Evolutionary conservation across 92 coral and sea anemone genomes (phyloP).

Genomic region (Parazoanthus atlanticus): DNA sequence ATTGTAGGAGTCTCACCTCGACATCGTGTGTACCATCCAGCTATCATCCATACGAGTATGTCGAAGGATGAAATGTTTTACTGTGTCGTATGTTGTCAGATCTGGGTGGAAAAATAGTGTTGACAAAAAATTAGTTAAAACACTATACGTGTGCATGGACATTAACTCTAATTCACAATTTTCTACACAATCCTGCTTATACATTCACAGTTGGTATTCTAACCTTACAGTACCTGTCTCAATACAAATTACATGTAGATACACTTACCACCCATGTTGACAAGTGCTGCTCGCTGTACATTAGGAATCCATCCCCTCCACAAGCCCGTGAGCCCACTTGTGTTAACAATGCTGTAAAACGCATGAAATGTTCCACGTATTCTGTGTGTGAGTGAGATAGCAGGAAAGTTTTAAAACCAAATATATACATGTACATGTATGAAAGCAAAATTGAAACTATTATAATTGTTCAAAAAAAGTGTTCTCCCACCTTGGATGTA

Average conservation of each 20-base stretch:
- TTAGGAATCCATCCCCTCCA: conserved; percentile 99
- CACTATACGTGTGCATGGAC: not conserved
- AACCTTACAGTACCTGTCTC: not conserved
- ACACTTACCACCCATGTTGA: conserved; percentile 92
- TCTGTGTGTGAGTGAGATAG: conserved; percentile 27
- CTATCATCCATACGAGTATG: conserved; percentile 80
- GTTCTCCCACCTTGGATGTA: conserved; percentile 38
- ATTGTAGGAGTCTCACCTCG: conserved; percentile 66
- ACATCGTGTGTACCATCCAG: conserved; percentile 83
- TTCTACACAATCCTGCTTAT: too few species aligned
- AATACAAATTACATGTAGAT: too few species aligned
- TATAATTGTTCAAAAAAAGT: too few species aligned
- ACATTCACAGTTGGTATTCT: too few species aligned
- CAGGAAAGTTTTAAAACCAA: not conserved
- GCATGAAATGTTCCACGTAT: conserved; percentile 88
- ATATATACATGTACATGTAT: too few species aligned
- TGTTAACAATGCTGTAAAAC: conserved; percentile 74
- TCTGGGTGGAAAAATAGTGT: conserved; percentile 54
- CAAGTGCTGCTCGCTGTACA: conserved; percentile 97
- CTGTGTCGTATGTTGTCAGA: conserved; percentile 96
- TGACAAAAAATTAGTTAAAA: too few species aligned
- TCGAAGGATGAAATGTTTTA: conserved; percentile 79
- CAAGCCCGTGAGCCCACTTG: conserved; percentile 80
- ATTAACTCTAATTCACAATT: too few species aligned
- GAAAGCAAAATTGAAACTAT: too few species aligned